Percentiles rank a stretch among this genome's conserved stretches.
These are phyloP conservation scores for Caretta caretta DNA, from an alignment of 2,113 vertebrate species.

Conservation along the genomic window DNA sequence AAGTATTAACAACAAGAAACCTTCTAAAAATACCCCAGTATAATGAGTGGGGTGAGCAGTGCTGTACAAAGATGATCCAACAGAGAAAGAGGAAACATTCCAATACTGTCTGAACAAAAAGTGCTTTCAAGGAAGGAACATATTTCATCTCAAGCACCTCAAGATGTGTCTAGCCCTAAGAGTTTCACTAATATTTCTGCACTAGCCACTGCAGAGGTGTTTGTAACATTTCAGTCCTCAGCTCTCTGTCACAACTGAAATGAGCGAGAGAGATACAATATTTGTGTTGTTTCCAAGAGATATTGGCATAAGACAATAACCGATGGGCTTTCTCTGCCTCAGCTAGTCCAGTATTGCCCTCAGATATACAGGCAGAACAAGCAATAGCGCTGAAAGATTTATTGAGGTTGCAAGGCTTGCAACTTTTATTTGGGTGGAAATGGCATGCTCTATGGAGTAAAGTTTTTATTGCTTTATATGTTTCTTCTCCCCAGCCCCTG, in stretches of 20 bases:
- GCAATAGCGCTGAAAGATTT: background rate
- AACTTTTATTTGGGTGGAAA: constrained; percentile 4
- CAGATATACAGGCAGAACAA: background rate
- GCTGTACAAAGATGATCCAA: background rate
- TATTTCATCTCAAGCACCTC: background rate
- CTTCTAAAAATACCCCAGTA: background rate
- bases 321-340: background rate
- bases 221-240: constrained; percentile 8
- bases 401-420: background rate
- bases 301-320: background rate
- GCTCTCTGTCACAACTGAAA: background rate
- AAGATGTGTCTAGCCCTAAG: background rate
- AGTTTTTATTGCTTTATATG: background rate
- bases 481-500: background rate
- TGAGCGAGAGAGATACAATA: background rate
- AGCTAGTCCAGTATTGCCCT: background rate
- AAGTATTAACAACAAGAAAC: background rate
- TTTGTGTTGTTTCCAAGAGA: background rate
- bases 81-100: background rate
- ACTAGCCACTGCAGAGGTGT: background rate
- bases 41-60: background rate
- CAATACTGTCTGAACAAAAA: background rate
- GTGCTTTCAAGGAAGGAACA: background rate
- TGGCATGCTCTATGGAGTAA: constrained; percentile 8
- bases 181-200: background rate